Base-by-base conservation (phyloP, 2,888 invertebrate genomes). In the Ennomos quercinarius region DNA sequence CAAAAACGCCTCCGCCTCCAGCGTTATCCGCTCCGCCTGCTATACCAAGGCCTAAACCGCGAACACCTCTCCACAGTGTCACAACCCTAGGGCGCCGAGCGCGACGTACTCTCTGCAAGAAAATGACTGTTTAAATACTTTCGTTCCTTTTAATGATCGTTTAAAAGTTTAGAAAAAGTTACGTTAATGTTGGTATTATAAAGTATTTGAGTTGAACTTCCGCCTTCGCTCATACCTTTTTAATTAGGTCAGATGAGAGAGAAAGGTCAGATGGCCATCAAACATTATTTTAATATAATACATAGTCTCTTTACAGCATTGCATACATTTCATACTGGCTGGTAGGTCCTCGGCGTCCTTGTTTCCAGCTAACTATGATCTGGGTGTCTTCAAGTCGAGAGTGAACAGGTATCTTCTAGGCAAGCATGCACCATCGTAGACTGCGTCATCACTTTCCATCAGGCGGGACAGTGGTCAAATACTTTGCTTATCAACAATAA, bases 1-100 rank as follows among this genome's bases (percentile, higher is more conserved):
- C 87, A 63, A 93, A 93, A 52, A 93, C 87, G 40, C 92, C 91
- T 10, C 84, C 91, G n/a, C 92, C 92, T 0, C 91, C 91, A 11
- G 90, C 91, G 45, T 93, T 91, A 63, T 93, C 93, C 40, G 91
- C 86, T 50, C 93, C 93, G 3, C 93, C 93, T 1, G 93, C 93
- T 56, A 93, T 89, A 1, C 93, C 93, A 1, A 93, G 77, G 0
- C 93, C 93, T 1, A 93, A 71, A 0, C 93, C 93, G 17, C 92
- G 85, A 6, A 80, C 83, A 9, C 93, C 93, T 64, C 93, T 77
- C 85, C 91, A 91, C 56, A 93, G 67, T 17, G 87, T 87, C 51
- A 93, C 93, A 39, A 91, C 88, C 67, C 88, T 80, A 4, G 92
- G 90, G 35, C 91, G 75, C 1, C 93, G 83, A 8, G 93, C 93